phyloP scores from a whole-genome alignment of 2,888 invertebrate genomes.

The Tenodera sinensis region DNA sequence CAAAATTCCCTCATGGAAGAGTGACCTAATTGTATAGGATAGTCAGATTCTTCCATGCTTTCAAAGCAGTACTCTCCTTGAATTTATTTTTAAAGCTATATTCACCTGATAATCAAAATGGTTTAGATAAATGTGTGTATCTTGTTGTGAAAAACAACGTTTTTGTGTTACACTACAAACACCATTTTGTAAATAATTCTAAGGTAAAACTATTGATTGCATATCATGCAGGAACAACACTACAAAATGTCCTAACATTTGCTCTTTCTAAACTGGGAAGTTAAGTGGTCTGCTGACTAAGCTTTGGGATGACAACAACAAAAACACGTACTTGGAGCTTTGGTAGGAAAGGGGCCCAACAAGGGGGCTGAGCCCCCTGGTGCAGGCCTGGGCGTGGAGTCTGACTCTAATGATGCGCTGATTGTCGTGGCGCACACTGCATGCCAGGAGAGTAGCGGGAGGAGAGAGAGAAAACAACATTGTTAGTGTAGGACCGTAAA shows the following conservation, averaged over 20 bases:
- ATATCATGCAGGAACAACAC: not conserved
- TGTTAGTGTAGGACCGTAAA: slow-evolving; percentile 1
- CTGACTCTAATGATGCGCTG: slow-evolving; percentile 18
- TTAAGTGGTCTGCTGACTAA: not conserved
- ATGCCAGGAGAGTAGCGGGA: slow-evolving; percentile 19
- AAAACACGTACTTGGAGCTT: slow-evolving; percentile 57
- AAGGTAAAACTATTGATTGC: not conserved
- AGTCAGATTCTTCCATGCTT: too few relatives aligned
- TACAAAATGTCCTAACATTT: not conserved
- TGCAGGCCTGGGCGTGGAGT: slow-evolving; percentile 18
- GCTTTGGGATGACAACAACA: not conserved
- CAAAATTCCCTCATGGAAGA: too few relatives aligned
- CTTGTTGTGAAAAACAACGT: not conserved
- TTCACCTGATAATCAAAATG: not conserved
- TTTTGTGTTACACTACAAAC: not conserved
- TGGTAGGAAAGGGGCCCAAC: slow-evolving; percentile 44
- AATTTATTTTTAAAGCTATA: not conserved
- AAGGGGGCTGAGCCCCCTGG: slow-evolving; percentile 10
- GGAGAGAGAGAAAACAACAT: slow-evolving; percentile 5
- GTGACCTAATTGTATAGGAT: too few relatives aligned
- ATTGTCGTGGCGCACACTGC: slow-evolving; percentile 12
- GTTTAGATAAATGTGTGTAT: not conserved
- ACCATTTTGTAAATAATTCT: not conserved
- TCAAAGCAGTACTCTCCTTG: too few relatives aligned
- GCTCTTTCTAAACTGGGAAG: not conserved